Base-by-base conservation (phyloP, 1,140 invertebrate species). In the Lasaia peninsularis region DNA sequence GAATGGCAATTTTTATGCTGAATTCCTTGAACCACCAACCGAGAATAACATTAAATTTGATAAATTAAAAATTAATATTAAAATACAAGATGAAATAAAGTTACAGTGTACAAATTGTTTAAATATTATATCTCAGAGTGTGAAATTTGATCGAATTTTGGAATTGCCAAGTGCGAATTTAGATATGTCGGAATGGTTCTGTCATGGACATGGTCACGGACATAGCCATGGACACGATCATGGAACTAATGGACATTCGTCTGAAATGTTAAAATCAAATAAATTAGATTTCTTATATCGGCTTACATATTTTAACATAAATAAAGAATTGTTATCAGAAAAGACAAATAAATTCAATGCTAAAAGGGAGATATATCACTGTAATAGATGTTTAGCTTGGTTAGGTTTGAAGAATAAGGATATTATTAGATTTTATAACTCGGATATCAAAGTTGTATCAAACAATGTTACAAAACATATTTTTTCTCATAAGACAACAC, bases 111-210 rank as follows among this genome's bases (percentile, higher is more conserved):
- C 65, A 10, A 91, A 92, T 65, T 92, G 91, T 69, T 80, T 69
- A 3, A 88, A 90, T 69, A 56, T 75, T 34, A 70, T 92, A 6
- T 86, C 85, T 3, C 62, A 69, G 55, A 61, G 73, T 37, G 54
- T 86, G 0, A 78, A 80, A 32, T 92, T 91, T 80, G 61, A 89
- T 28, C 78, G 91, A 57, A 76, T 92, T 69, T 75, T 92, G 57
- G 91, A 91, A 54, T 72, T 92, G 51, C 91, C 91, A 7, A 86
- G 89, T 1, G 74, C 86, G 31, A 90, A 89, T 85, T 69, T 88
- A 54, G 91, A 92, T 62, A 82, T 88, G 71, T 87, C 81, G 0
- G 90, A 92, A 55, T 92, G 90, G 91, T 92, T 91, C 70, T 92
- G 91, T 62, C 91, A 91, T 63, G 81, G 73, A 2, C 80, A 84